phyloP scores from a whole-genome alignment of 2,113 vertebrate genomes.

The cattle (Bos taurus) region ARS-UCD2.0 NC_037356.1:7440001-7440500 shows the following conservation, averaged over 20 bases:
- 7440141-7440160: neutral
- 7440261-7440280: neutral
- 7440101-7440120: neutral
- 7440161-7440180: neutral
- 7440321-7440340: neutral
- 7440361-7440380: neutral
- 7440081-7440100: neutral
- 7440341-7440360: neutral
- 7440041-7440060: neutral
- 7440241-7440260: accelerated
- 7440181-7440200: neutral
- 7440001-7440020: neutral
- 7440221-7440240: neutral
- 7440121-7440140: neutral
- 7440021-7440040: neutral
- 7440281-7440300: neutral
- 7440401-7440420: neutral
- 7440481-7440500: neutral
- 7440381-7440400: neutral
- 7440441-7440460: neutral
- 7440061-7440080: neutral
- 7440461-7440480: neutral
- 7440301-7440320: too few relatives aligned
- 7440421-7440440: neutral
- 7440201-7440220: neutral